Evolutionary conservation across 2,113 vertebrate species (phyloP).

Genomic region (Centropus bengalensis): DNA sequence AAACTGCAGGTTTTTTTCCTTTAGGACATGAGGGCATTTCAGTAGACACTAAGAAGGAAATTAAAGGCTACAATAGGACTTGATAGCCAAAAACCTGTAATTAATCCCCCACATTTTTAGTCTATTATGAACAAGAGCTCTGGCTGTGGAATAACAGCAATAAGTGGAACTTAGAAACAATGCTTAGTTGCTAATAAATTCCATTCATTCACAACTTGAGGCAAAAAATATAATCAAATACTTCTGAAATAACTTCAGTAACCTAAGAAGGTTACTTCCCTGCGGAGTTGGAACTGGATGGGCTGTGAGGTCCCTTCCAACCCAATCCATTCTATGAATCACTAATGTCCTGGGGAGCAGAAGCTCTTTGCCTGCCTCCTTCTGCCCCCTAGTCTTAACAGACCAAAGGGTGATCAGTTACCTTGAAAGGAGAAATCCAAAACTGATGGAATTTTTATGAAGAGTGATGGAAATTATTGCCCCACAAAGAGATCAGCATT

Average conservation of each 20-base stretch:
- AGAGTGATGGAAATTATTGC: not conserved
- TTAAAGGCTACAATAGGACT: not conserved
- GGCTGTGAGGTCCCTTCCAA: no score
- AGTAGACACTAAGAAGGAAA: not conserved
- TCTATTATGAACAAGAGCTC: not conserved
- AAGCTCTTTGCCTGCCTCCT: not conserved
- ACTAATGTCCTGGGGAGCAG: not conserved
- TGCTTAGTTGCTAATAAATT: not conserved
- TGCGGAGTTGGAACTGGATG: no score
- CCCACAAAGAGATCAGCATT: not conserved
- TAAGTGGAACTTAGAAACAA: not conserved
- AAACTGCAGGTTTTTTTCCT: not conserved
- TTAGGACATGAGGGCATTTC: not conserved
- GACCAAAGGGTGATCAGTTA: not conserved
- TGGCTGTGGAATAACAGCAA: not conserved
- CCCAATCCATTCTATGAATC: not conserved
- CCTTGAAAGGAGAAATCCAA: not conserved
- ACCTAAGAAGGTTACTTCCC: not conserved
- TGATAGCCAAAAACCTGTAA: not conserved
- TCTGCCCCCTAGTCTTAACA: not conserved
- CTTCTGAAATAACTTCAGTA: not conserved
- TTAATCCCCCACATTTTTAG: rapidly evolving
- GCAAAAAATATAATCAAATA: not conserved
- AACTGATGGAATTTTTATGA: not conserved
- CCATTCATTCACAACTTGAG: not conserved